Percentiles rank a stretch among this genome's conserved stretches.
phyloP scores from a whole-genome alignment of 2,888 invertebrate genomes.

The Celastrina argiolus region DNA sequence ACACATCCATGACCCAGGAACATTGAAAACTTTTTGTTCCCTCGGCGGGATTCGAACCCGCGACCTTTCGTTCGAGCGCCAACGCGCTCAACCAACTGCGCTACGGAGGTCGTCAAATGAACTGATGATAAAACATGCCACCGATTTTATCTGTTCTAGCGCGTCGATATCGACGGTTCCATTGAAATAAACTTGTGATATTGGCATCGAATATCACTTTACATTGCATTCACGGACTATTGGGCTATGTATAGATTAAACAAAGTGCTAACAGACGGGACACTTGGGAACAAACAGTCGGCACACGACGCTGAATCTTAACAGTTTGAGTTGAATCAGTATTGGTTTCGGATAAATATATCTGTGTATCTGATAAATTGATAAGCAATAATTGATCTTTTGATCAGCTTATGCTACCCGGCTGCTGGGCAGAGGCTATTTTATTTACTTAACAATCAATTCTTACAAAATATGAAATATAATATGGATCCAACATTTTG shows the following conservation, averaged over 20 bases:
- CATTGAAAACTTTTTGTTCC: too few species aligned
- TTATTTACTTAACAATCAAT: too few species aligned
- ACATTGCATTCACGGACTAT: slow-evolving; percentile 4
- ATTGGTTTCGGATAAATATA: neutral
- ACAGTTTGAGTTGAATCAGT: neutral
- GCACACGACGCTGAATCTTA: neutral
- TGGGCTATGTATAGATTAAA: slow-evolving; percentile 2
- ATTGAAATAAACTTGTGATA: slow-evolving; percentile 5
- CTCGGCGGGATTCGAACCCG: too few species aligned
- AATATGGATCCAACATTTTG: too few species aligned
- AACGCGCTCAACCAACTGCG: neutral
- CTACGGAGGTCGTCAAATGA: too few species aligned
- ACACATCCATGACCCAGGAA: too few species aligned
- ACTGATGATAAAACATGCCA: neutral
- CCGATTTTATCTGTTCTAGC: neutral
- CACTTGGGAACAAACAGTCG: slow-evolving; percentile 9
- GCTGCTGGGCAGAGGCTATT: too few species aligned
- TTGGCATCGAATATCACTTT: neutral
- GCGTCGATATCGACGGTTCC: neutral
- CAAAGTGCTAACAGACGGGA: slow-evolving; percentile 9
- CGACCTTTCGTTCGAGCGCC: too few species aligned
- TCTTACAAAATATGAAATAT: too few species aligned
- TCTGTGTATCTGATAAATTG: neutral
- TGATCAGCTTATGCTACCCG: too few species aligned
- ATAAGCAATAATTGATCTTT: neutral